A percentile compares a stretch with the other conserved stretches of the same genome.
phyloP scores from a whole-genome alignment of 2,888 invertebrate species.

The Diogma glabrata region DNA sequence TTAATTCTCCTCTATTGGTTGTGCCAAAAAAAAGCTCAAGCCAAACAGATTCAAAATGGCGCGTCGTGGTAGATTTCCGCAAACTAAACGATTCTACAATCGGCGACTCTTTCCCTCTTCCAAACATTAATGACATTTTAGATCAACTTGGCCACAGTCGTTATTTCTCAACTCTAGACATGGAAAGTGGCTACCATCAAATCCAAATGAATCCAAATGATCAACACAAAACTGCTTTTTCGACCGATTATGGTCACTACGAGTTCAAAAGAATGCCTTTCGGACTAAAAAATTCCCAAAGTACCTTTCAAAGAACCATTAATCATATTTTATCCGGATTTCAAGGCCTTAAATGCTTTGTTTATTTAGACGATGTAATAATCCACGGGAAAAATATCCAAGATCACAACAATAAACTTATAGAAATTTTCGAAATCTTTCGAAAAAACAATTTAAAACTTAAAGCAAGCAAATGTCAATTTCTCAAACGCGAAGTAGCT shows the following conservation, averaged over 20 bases:
- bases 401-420: neutral
- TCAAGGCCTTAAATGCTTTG: neutral
- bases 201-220: neutral
- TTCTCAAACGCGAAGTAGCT: no score
- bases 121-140: neutral
- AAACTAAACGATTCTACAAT: no score
- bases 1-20: no score
- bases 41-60: no score
- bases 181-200: neutral
- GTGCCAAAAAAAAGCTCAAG: no score
- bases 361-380: neutral
- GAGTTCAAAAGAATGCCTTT: neutral
- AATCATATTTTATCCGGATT: neutral
- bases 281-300: neutral
- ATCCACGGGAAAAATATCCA: neutral
- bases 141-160: neutral
- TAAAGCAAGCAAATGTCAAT: no score
- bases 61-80: no score
- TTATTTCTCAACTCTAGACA: neutral
- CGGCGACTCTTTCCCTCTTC: no score
- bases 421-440: neutral
- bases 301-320: neutral
- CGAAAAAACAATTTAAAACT: no score
- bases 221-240: neutral
- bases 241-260: neutral